Percentiles rank a stretch among this genome's conserved stretches.
phyloP scores from a whole-genome alignment of 2,888 invertebrate species.

The Dione vanillae region DNA sequence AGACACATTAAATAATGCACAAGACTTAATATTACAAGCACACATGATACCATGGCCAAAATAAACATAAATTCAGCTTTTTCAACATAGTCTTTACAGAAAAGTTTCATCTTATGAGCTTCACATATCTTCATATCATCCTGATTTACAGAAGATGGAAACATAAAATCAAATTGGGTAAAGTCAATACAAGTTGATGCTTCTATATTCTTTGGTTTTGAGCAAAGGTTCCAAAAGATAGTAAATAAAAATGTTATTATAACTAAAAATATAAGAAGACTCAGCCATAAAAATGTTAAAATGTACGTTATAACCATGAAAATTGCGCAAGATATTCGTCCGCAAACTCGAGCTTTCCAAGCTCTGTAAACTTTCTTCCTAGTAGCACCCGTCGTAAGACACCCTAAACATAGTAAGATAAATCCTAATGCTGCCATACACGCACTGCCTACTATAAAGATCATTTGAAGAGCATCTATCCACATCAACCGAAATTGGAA shows the following conservation, averaged over 20 bases:
- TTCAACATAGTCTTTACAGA: conserved; percentile 96
- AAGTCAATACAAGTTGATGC: conserved; percentile 93
- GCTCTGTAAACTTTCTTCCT: conserved; percentile 95
- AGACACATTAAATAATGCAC: conserved; percentile 97
- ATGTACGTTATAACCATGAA: conserved; percentile 96
- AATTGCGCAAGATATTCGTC: conserved; percentile 93
- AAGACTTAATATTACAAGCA: conserved; percentile 93
- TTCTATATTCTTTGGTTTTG: conserved; percentile 85
- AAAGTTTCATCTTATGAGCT: conserved; percentile 91
- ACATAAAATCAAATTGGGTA: conserved; percentile 95
- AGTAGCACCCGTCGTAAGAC: conserved; percentile 96
- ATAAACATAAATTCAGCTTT: conserved; percentile 96
- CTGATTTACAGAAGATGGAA: conserved; percentile 89
- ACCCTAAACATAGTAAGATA: conserved; percentile 96
- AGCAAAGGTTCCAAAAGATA: conserved; percentile 94
- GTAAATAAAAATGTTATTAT: conserved; percentile 94
- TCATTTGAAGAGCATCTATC: conserved; percentile 95
- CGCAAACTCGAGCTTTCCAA: conserved; percentile 95
- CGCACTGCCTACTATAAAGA: conserved; percentile 94
- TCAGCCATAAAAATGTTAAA: conserved; percentile 92
- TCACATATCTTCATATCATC: conserved; percentile 94
- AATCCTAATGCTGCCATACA: conserved; percentile 96
- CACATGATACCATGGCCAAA: conserved; percentile 91
- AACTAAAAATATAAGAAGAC: conserved; percentile 92
- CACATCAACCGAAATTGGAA: conserved; percentile 93